These are phyloP conservation scores for Hymenochirus boettgeri DNA, from an alignment of 2,113 vertebrate genomes.

Conservation along the genomic window DNA sequence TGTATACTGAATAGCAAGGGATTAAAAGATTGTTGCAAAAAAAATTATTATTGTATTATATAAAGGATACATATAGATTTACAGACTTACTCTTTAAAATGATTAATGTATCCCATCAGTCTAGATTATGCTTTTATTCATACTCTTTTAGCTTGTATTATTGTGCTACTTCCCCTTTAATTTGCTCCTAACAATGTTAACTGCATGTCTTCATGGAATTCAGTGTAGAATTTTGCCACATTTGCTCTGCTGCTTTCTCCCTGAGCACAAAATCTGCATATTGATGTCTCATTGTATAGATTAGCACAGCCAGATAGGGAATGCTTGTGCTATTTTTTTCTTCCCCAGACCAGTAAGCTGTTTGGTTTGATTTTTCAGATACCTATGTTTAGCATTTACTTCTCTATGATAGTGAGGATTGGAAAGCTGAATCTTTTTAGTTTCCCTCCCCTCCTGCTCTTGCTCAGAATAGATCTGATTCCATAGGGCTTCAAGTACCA, in stretches of 20 bases:
- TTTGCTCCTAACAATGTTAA: too few relatives aligned
- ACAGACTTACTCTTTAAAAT: too few relatives aligned
- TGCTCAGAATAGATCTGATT: slow-evolving; percentile 59
- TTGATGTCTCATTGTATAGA: background rate
- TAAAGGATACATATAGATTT: too few relatives aligned
- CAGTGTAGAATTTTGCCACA: too few relatives aligned
- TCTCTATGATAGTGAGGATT: slow-evolving; percentile 40
- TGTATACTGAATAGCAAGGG: too few relatives aligned
- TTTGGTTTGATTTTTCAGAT: slow-evolving; percentile 21
- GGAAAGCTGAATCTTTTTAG: slow-evolving; percentile 23
- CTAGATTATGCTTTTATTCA: too few relatives aligned
- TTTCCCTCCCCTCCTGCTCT: slow-evolving; percentile 27
- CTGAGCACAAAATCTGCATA: slow-evolving; percentile 5
- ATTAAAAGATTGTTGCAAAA: too few relatives aligned
- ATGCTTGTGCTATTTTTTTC: slow-evolving; percentile 11
- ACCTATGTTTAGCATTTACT: slow-evolving; percentile 40
- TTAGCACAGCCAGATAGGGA: slow-evolving; percentile 11
- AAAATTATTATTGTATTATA: too few relatives aligned
- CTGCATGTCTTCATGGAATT: too few relatives aligned
- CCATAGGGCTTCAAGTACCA: slow-evolving; percentile 61
- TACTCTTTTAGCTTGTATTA: too few relatives aligned
- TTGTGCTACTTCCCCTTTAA: too few relatives aligned
- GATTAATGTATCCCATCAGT: too few relatives aligned
- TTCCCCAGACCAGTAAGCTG: slow-evolving; percentile 11
- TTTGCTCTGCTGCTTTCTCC: background rate